A percentile compares a stretch with the other conserved stretches of the same genome.
These are phyloP conservation scores for Aselliscus stoliczkanus DNA, from an alignment of 2,797 vertebrate genomes.

Conservation along the genomic window DNA sequence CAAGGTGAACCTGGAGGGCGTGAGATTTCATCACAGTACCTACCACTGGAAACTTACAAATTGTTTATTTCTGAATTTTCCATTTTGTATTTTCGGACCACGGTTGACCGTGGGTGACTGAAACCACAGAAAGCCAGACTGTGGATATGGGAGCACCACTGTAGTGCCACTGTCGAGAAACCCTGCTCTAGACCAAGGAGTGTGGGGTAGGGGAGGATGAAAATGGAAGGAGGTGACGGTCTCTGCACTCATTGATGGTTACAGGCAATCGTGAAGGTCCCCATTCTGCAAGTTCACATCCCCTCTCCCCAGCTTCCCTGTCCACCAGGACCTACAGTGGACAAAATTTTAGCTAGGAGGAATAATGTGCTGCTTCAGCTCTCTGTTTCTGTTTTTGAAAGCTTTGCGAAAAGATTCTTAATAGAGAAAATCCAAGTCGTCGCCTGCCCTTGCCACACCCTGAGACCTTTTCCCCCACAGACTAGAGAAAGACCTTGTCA, in stretches of 20 bases:
- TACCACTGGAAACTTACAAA: neutral
- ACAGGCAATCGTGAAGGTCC: neutral
- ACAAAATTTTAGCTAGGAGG: neutral
- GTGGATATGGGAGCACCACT: neutral
- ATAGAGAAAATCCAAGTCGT: neutral
- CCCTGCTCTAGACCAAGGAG: accelerated
- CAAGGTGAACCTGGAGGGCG: accelerated
- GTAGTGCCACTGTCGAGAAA: neutral
- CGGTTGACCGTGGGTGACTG: neutral
- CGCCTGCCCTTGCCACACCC: neutral
- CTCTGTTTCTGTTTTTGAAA: neutral
- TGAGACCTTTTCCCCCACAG: neutral
- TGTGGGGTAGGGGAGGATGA: neutral
- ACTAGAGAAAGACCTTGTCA: neutral
- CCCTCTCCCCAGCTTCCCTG: too few species aligned
- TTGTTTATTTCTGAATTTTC: neutral
- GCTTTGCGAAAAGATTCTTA: neutral
- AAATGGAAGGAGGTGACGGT: neutral
- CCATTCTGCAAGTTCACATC: neutral
- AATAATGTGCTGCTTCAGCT: neutral
- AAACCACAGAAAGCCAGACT: neutral
- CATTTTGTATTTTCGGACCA: neutral
- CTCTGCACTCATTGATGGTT: neutral
- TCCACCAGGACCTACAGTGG: neutral
- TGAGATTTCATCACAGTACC: neutral